Base-by-base conservation (phyloP, 1,140 invertebrate species). In the Zaprionus davidi region DNA sequence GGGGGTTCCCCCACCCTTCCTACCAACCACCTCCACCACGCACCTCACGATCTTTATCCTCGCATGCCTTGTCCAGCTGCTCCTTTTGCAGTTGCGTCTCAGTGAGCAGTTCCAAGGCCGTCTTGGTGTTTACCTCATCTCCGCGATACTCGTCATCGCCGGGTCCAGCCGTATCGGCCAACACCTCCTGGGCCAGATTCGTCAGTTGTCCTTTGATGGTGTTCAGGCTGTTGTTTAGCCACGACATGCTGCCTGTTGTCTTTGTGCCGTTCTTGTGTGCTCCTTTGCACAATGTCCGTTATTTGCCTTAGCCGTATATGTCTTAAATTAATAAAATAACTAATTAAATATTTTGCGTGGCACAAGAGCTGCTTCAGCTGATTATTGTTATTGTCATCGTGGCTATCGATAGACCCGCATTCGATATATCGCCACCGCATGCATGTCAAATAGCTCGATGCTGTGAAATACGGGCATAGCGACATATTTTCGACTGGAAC, bases 151-250 rank as follows among this genome's bases (percentile, higher is more conserved):
- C 91, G n/a, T 76, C 74, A 62, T 92, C 91, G 28, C 87, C 79
- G 76, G 92, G 92, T 71, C 92, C 94, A 93, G 93, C 95, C 78
- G 92, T 92, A 87, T 94, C 94, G 22, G 95, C 93, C 41, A 94
- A 93, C 73, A 94, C 96, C 92, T 96, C 96, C 81, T 95, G 96
- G 70, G 96, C 96, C 82, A 96, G 95, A 93, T 94, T 96, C 12
- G 95, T 95, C 73, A 97, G 94, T 93, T 96, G 96, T 81, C 96
- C 96, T 92, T 96, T 96, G 77, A 96, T 93, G 94, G 93, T 95
- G 90, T 94, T 96, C 71, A 96, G 94, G 93, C 95, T 96, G 79
- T 96, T 95, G 85, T 96, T 96, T 70, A 97, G 94, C 96, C 96
- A 96, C 93, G 96, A 95, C 96, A 96, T 96, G 71, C 74, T 91